Base-by-base conservation (phyloP, 2,888 invertebrate genomes). In the Idaea straminata region DNA sequence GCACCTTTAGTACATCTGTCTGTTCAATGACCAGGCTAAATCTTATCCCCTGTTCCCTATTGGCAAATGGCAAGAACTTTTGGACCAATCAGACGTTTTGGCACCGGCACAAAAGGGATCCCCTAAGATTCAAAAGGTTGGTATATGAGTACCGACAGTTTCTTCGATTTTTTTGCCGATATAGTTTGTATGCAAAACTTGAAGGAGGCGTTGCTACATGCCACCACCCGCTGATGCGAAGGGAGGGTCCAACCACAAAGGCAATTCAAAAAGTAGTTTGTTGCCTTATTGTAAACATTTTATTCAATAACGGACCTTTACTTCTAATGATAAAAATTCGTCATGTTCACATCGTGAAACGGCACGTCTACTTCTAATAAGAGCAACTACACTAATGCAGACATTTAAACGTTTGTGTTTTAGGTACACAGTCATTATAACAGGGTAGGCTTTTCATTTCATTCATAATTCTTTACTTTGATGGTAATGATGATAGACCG, bases 1-100 rank as follows among this genome's bases (percentile, higher is more conserved):
- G 86, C 86, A 87, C 80, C 83, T 84, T 85, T 78, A 76, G 66
- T 82, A 82, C 87, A 88, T 88, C 88, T 88, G 88, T 81, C 83
- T 77, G 74, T 77, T 72, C 69, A 72, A 66, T 73, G 74, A 75
- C 69, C 76, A 77, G 79, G 78, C 78, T 72, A 72, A 80, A 77
- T 77, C 79, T 85, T 87, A 88, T 88, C 88, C 80, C 68, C 63
- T 64, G 69, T 67, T 63, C 76, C 74, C 78, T 69, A 90, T 89
- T 89, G 89, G 90, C 73, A 81, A 78, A 64, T 62, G 69, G 66
- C 67, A 66, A 69, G 68, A 68, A 66, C 68, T 64, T 78, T 77
- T 77, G 67, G 70, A 80, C 90, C 90, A 90, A 90, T 90, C 72
- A 75, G 75, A 76, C 57, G 75, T 69, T 75, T 77, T 72, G 64